Evolutionary conservation across 2,888 invertebrate species (phyloP).

Genomic region (Tipula vernalis): DNA sequence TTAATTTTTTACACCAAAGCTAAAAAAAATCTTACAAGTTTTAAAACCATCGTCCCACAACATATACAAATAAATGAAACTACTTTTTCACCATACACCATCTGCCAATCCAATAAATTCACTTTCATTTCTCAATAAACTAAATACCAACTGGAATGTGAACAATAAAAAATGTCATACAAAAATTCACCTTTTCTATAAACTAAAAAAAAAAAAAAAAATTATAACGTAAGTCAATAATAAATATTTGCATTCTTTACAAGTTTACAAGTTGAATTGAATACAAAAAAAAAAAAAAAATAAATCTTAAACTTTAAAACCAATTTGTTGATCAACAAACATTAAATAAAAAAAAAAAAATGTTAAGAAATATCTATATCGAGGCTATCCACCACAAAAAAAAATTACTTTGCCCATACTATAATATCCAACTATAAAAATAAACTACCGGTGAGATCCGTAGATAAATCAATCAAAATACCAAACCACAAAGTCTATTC

Average conservation of each 20-base stretch:
- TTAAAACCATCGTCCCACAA: background rate
- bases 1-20: no score
- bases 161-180: slow-evolving; percentile 4
- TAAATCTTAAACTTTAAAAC: background rate
- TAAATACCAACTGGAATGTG: background rate
- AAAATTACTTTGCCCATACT: background rate
- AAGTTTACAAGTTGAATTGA: background rate
- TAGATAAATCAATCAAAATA: slow-evolving; percentile 4
- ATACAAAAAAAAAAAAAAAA: background rate
- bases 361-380: slow-evolving; percentile 4
- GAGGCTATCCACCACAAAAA: slow-evolving; percentile 4
- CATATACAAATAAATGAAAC: background rate
- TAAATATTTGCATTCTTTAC: slow-evolving; percentile 4
- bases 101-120: background rate
- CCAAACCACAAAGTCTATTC: background rate
- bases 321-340: background rate
- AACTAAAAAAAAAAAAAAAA: background rate
- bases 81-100: background rate
- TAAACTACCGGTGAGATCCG: background rate
- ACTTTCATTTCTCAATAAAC: slow-evolving; percentile 4
- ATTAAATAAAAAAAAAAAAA: background rate
- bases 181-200: background rate
- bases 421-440: background rate
- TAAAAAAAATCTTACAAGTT: background rate
- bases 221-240: background rate